Percentiles rank a stretch among this genome's conserved stretches.
phyloP scores from a whole-genome alignment of 2,113 vertebrate species.

The Phyllostomus hastatus region DNA sequence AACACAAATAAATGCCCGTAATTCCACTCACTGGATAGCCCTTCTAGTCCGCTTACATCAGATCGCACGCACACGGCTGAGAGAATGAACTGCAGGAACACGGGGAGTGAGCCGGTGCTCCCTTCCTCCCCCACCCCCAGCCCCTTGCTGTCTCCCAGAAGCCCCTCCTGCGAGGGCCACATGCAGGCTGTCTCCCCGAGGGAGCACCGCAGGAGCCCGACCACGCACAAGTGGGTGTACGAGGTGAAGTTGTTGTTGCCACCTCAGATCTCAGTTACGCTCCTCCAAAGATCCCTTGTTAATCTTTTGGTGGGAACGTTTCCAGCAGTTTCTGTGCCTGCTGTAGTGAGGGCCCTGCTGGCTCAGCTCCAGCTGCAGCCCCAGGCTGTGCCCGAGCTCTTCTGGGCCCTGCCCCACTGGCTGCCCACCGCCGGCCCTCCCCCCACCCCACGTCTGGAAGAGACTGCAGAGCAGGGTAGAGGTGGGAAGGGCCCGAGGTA shows the following conservation, averaged over 20 bases:
- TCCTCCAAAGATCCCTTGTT: neutral
- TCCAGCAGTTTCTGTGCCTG: neutral
- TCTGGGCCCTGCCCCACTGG: neutral
- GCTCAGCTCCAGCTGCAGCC: fast-evolving
- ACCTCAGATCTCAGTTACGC: fast-evolving
- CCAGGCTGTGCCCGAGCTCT: neutral
- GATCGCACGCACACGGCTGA: fast-evolving
- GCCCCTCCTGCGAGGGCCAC: fast-evolving
- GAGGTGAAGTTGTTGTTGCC: neutral
- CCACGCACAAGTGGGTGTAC: fast-evolving
- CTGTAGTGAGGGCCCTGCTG: fast-evolving
- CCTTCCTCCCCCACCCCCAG: fast-evolving
- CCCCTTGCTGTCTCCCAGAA: neutral
- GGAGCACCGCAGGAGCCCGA: neutral
- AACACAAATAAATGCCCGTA: no score
- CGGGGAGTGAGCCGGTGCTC: fast-evolving
- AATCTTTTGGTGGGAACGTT: neutral
- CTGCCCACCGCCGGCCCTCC: neutral
- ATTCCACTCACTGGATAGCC: neutral
- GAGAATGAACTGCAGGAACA: no score
- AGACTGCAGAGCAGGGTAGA: no score
- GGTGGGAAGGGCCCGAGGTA: no score
- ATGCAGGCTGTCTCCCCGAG: fast-evolving
- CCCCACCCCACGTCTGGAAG: neutral
- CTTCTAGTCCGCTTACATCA: fast-evolving